These are phyloP conservation scores for Scaptomyza flava DNA, from an alignment of 2,888 invertebrate species.

Conservation along the genomic window DNA sequence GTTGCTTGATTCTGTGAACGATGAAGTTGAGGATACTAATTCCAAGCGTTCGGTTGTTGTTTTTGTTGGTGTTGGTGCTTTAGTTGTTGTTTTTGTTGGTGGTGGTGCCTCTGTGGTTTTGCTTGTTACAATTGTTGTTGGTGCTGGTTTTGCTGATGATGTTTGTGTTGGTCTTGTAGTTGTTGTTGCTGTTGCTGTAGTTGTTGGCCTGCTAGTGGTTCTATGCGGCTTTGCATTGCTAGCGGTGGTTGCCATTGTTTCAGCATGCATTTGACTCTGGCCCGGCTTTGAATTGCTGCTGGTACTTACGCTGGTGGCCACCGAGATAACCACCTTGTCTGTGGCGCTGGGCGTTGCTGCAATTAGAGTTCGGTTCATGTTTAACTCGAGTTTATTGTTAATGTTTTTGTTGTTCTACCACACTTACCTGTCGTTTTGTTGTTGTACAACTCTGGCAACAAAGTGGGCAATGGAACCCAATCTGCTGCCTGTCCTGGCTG, in stretches of 20 bases:
- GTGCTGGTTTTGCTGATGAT: constrained; percentile 16
- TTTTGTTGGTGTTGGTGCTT: constrained; percentile 25
- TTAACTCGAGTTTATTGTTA: constrained; percentile 20
- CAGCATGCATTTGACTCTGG: constrained; percentile 29
- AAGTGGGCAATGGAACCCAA: constrained; percentile 82
- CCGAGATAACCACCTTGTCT: constrained; percentile 79
- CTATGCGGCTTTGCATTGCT: constrained; percentile 36
- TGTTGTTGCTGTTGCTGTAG: constrained; percentile 42
- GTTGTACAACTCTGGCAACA: constrained; percentile 66
- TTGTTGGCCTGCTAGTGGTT: constrained; percentile 24
- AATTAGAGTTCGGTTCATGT: constrained; percentile 44
- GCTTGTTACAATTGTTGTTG: constrained; percentile 39
- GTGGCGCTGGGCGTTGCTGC: constrained; percentile 66
- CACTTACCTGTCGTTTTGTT: constrained; percentile 73
- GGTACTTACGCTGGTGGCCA: constrained; percentile 79
- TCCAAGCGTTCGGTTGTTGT: constrained; percentile 43
- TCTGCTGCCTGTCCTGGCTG: constrained; percentile 77
- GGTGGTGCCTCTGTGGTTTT: constrained; percentile 60
- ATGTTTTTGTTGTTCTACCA: constrained; percentile 6
- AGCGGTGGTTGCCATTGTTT: constrained; percentile 28
- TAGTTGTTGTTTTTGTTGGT: constrained; percentile 24
- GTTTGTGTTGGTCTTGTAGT: constrained; percentile 34
- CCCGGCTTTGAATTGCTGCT: constrained; percentile 54
- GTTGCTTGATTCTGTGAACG: constrained; percentile 43
- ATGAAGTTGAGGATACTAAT: constrained; percentile 61